Conservation (phyloP, 2,113 vertebrate species). For the Anoplopoma fimbria region DNA sequence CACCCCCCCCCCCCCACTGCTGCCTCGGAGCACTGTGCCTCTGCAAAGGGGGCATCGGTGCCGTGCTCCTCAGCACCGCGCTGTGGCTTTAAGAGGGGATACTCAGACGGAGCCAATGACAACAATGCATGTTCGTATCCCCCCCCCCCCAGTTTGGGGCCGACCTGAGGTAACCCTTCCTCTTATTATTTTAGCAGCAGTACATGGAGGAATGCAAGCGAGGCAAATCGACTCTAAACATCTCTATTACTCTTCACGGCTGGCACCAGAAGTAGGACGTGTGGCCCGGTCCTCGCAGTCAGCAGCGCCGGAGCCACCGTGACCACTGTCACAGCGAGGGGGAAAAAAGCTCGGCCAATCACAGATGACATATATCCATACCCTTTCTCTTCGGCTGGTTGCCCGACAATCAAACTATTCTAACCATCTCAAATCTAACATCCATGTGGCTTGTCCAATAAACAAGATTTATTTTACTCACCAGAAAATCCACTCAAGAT, state of each 20-base stretch:
- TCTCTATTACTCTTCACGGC: slow-evolving; percentile 73
- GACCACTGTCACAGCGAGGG: no score
- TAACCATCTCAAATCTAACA: background rate
- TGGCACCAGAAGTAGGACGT: slow-evolving; percentile 63
- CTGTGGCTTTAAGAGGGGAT: slow-evolving; percentile 76
- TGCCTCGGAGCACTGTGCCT: background rate
- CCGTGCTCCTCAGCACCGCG: slow-evolving; percentile 43
- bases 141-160: slow-evolving; percentile 48
- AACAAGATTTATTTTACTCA: slow-evolving; percentile 22
- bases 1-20: background rate
- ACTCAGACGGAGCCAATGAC: slow-evolving; percentile 74
- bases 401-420: slow-evolving; percentile 4
- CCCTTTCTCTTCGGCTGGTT: no score
- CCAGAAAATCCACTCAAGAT: slow-evolving; percentile 32
- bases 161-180: slow-evolving; percentile 81
- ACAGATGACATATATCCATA: no score
- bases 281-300: slow-evolving; percentile 52
- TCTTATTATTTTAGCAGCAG: slow-evolving; percentile 83
- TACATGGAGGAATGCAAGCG: slow-evolving; percentile 78
- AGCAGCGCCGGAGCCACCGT: no score
- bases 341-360: no score
- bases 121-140: slow-evolving; percentile 78
- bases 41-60: slow-evolving; percentile 42
- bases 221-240: slow-evolving; percentile 77
- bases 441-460: background rate